Base-by-base conservation (phyloP, 30 jellyfish, hydroid and myxozoan species). In the Aurelia sp. region DNA sequence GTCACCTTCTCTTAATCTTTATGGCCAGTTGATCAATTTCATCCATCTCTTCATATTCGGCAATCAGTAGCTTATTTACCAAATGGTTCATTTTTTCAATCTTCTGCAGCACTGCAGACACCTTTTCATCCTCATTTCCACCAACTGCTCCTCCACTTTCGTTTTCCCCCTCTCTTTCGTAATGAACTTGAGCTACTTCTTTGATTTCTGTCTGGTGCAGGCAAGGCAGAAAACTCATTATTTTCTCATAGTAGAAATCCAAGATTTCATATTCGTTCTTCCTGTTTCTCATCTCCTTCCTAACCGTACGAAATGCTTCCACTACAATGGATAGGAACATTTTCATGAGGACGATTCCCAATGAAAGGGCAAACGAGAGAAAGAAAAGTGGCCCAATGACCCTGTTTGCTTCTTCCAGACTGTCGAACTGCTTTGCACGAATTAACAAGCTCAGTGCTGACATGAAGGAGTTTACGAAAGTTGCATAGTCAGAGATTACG, bases 331-430 rank as follows among this genome's bases (percentile, higher is more conserved):
- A 33, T 0, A 80, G 47, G 63, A 92, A 92, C 90, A 92, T 67
- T 24, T 92, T 87, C 58, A 86, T 77, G 4, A 92, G 66, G n/a
- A 87, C 88, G 20, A 81, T 79, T 15, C 84, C 58, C 94, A 92
- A 72, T n/a, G 83, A 21, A 7, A 67, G 24, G 13, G 69, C 80
- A 90, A 44, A 88, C 17, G 50, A 15, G 47, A 76, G 70, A 48
- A 66, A 81, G 89, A 93, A 88, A 9, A 88, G 51, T 7, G 96
- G 97, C 20, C 97, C 98, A 64, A 73, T 8, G 8, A 77, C 27
- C 50, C 93, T 33, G 81, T 88, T 40, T 1, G 92, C 96, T 18
- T 44, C 70, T 12, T 19, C 38, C 31, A 93, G 71, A 3, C 30
- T 40, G 3, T 78, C 9, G 53, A 59, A 76, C 17, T 76, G 67